Percentiles rank a stretch among this genome's conserved stretches.
phyloP scores from a whole-genome alignment of 2,113 vertebrate species.

The Gopherus evgoodei region DNA sequence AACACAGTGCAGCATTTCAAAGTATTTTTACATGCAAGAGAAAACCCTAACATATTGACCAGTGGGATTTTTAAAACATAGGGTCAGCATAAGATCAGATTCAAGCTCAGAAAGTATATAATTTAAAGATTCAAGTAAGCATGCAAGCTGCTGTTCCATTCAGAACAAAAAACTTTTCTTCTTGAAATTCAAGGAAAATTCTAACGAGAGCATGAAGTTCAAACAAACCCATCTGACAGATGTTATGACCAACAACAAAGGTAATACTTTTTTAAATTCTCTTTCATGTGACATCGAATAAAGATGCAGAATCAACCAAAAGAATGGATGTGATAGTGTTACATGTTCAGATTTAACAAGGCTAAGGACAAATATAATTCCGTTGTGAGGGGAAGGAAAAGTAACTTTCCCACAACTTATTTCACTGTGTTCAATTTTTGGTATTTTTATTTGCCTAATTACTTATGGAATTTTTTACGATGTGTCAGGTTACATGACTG shows the following conservation, averaged over 20 bases:
- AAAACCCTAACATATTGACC: constrained; percentile 13
- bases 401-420: neutral
- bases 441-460: neutral
- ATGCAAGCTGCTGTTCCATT: neutral
- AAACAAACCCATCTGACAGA: neutral
- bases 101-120: constrained; percentile 21
- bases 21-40: neutral
- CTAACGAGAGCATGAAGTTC: neutral
- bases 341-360: neutral
- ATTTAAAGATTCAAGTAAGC: neutral
- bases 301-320: neutral
- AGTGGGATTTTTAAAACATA: neutral
- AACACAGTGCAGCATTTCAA: constrained; percentile 26
- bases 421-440: neutral
- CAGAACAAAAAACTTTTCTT: neutral
- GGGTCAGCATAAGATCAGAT: neutral
- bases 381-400: neutral
- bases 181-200: neutral
- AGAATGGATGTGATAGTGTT: neutral
- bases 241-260: neutral
- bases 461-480: neutral
- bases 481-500: neutral
- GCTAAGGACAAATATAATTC: neutral
- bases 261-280: neutral
- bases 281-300: neutral